Evolutionary conservation across 2,113 vertebrate species (phyloP).

Genomic region (Phrynosoma platyrhinos): DNA sequence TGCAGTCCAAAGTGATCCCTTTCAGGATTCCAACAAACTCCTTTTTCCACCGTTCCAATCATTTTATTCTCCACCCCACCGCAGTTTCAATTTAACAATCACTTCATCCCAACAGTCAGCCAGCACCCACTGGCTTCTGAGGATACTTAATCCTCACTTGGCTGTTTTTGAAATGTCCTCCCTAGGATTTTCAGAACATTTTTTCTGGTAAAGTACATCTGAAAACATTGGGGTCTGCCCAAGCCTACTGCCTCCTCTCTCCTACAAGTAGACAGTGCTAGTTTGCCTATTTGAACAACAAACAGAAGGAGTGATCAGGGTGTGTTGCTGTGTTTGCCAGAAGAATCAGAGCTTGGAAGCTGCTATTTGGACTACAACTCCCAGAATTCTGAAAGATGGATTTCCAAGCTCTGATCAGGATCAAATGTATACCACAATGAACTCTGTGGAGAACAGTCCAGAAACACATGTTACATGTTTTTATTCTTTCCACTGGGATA

Average conservation of each 20-base stretch:
- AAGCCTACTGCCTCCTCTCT: no score
- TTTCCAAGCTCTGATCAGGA: no score
- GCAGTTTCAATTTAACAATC: neutral
- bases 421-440: neutral
- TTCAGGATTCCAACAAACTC: no score
- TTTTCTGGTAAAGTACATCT: no score
- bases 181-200: no score
- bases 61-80: neutral
- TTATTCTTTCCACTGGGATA: slow-evolving; percentile 5
- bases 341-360: neutral
- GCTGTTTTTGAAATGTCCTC: no score
- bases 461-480: neutral
- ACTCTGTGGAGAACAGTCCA: neutral
- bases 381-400: no score
- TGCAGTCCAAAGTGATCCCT: no score
- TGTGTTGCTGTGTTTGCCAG: neutral
- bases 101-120: neutral
- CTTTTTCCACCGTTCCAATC: neutral
- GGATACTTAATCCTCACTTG: neutral
- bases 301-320: neutral
- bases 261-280: no score
- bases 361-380: no score
- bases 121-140: neutral
- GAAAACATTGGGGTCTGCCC: no score
- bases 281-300: no score